phyloP scores from a whole-genome alignment of 2,113 vertebrate genomes.

The Crotalus viridis region DNA sequence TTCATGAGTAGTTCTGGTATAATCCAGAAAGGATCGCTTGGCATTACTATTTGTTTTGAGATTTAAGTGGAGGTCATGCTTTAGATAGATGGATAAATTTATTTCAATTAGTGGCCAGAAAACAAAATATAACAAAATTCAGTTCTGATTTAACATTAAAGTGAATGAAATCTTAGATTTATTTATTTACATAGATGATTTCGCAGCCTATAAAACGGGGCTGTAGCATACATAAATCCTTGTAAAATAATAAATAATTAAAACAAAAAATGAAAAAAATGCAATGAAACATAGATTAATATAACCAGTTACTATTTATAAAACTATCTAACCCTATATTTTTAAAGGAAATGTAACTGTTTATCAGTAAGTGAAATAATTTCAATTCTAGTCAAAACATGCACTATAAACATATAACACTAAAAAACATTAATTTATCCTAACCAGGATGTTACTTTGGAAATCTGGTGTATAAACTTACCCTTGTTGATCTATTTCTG shows the following conservation, averaged over 20 bases:
- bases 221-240: background rate
- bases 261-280: background rate
- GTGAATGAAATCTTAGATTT: background rate
- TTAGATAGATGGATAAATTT: background rate
- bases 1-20: background rate
- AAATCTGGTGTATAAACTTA: conserved; percentile 52
- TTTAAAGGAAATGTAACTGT: background rate
- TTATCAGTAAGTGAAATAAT: background rate
- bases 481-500: conserved; percentile 88
- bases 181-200: background rate
- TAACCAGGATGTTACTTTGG: background rate
- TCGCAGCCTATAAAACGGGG: background rate
- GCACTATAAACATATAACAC: background rate
- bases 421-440: background rate
- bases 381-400: background rate
- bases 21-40: background rate
- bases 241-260: background rate
- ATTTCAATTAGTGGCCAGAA: background rate
- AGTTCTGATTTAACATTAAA: background rate
- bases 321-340: background rate
- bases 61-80: background rate
- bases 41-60: background rate
- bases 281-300: background rate
- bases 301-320: background rate
- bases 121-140: background rate